Conservation (phyloP, 2,888 invertebrate genomes). For the Tachina lurida region DNA sequence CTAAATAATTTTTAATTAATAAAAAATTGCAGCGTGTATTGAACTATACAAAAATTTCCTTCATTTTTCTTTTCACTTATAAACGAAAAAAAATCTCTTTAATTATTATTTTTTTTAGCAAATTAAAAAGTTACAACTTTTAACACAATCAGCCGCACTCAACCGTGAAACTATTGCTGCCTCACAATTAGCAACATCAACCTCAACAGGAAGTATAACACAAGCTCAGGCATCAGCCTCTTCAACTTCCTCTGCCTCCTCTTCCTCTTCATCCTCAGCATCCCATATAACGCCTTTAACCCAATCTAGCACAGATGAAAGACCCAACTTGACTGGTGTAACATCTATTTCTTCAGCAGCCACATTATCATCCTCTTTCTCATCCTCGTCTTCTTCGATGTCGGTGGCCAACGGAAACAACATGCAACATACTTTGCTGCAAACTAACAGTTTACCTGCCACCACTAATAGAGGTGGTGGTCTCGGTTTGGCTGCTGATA, state of each 20-base stretch:
- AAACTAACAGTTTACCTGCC: conserved; percentile 52
- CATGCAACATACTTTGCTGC: conserved; percentile 65
- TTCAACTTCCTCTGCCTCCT: conserved; percentile 69
- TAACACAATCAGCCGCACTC: conserved; percentile 82
- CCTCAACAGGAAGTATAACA: conserved; percentile 75
- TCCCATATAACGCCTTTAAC: conserved; percentile 73
- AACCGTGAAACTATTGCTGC: conserved; percentile 83
- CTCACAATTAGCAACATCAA: conserved; percentile 83
- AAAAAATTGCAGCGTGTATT: not conserved
- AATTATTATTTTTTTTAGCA: conserved; percentile 77
- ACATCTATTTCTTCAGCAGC: conserved; percentile 65
- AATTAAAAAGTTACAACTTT: conserved; percentile 82
- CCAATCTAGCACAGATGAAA: conserved; percentile 45
- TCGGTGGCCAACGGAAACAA: conserved; percentile 45
- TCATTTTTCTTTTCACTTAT: not conserved
- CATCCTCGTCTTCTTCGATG: conserved; percentile 23
- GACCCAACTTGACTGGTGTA: conserved; percentile 38
- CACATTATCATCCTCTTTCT: conserved; percentile 18
- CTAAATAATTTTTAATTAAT: not conserved
- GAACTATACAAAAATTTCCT: not conserved
- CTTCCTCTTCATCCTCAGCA: conserved; percentile 73
- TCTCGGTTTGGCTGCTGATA: conserved; percentile 36
- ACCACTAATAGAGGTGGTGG: conserved; percentile 32
- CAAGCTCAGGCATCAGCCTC: conserved; percentile 73
- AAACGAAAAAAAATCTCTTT: conserved; percentile 11